Base-by-base conservation (phyloP, 2,888 invertebrate species). In the Byasa hedistus region DNA sequence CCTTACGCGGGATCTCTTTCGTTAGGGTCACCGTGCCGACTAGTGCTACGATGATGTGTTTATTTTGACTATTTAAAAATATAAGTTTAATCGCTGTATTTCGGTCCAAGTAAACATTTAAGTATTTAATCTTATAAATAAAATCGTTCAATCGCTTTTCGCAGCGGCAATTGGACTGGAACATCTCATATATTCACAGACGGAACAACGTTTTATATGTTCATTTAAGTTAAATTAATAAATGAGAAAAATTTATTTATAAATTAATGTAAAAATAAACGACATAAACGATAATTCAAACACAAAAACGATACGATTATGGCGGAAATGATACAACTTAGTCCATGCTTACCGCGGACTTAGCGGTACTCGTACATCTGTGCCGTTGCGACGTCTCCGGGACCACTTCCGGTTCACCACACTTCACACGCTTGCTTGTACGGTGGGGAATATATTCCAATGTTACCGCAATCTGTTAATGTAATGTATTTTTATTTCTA, bases 311-410 rank as follows among this genome's bases (percentile, higher is more conserved):
- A 24, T 66, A 57, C 24, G 54, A 66, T 62, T 66, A 63, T 66
- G 32, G 55, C 36, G 48, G 32, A 66, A 62, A 62, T 56, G 62
- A 62, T 54, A 58, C 58, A 55, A 62, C 57, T 63, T 48, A 58
- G 63, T 57, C 55, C 66, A 24, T 27, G 57, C 22, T 58, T 65
- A 36, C 57, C 48, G 58, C 58, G 59, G 66, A 55, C 63, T 66
- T 66, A 66, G 66, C 48, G 58, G n/a, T n/a, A n/a, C n/a, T n/a
- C n/a, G 59, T 66, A 62, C 61, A 58, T 63, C 66, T 66, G 62
- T 62, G 62, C 32, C 54, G 54, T 55, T 54, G 55, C 58, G 62
- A 62, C 62, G 62, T 66, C 62, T 59, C 58, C 55, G 27, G 44
- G 22, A 54, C 56, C 62, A 58, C 62, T 44, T 22, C 58, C 48